Conservation (phyloP, 1,140 invertebrate genomes). For the Propsilocerus akamusi region DNA sequence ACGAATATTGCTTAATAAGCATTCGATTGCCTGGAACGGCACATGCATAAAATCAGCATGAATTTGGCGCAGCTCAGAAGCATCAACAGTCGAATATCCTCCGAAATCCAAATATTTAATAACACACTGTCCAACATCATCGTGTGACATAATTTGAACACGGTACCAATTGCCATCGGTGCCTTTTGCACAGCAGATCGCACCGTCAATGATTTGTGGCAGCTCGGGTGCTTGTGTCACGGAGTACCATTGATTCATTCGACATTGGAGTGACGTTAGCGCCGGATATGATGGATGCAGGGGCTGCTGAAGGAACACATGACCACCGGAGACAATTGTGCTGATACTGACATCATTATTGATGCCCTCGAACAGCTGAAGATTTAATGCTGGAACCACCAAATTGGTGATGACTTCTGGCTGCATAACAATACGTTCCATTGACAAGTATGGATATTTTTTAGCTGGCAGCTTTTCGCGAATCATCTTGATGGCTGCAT, state of each 20-base stretch:
- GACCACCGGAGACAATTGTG: constrained; percentile 61
- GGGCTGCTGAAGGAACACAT: constrained; percentile 85
- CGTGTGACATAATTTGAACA: constrained; percentile 56
- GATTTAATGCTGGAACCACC: constrained; percentile 17
- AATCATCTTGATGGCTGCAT: constrained; percentile 62
- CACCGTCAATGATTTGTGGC: constrained; percentile 48
- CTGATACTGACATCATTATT: constrained; percentile 82
- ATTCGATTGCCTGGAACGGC: constrained; percentile 93
- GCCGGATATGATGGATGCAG: constrained; percentile 78
- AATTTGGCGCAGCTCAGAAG: constrained; percentile 63
- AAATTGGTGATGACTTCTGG: constrained; percentile 28
- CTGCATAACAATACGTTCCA: constrained; percentile 53
- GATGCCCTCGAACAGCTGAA: constrained; percentile 74
- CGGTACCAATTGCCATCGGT: constrained; percentile 74
- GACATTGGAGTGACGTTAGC: constrained; percentile 53
- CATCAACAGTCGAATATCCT: constrained; percentile 64
- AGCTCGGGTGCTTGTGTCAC: constrained; percentile 39
- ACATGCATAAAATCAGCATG: constrained; percentile 78
- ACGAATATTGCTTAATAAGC: constrained; percentile 72
- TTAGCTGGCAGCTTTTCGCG: constrained; percentile 63
- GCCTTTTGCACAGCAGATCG: constrained; percentile 66
- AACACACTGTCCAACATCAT: constrained; percentile 46
- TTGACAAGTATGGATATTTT: constrained; percentile 54
- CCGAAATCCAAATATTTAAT: constrained; percentile 88
- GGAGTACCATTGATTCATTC: constrained; percentile 48